A percentile compares a stretch with the other conserved stretches of the same genome.
Evolutionary conservation across 2,113 vertebrate genomes (phyloP).

Genomic region (Oxygymnocypris stewartii): DNA sequence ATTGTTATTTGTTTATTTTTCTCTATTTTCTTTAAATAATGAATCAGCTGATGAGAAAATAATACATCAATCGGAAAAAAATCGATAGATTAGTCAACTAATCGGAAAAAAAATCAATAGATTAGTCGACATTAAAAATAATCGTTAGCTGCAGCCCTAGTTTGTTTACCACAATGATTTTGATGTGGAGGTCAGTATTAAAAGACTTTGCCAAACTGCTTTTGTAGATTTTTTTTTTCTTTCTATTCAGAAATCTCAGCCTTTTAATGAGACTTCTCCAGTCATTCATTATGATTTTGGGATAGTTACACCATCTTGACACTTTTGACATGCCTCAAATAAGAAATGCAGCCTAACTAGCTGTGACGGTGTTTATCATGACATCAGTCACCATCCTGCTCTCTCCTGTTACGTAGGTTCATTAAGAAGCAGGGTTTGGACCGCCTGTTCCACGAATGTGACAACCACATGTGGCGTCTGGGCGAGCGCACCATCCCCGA

Average conservation of each 20-base stretch:
- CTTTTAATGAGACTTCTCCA: constrained; percentile 8
- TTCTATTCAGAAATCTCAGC: background rate
- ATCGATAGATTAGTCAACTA: no score
- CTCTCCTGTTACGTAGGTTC: constrained; percentile 76
- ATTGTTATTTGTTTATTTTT: no score
- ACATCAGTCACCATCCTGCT: background rate
- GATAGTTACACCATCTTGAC: background rate
- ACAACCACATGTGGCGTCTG: constrained; percentile 98
- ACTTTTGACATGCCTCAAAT: constrained; percentile 4
- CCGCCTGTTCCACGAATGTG: constrained; percentile 94
- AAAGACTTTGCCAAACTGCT: background rate
- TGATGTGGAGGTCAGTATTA: background rate
- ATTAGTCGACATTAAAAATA: no score
- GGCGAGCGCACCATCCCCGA: constrained; percentile 90
- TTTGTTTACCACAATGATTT: background rate
- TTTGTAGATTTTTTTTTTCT: background rate
- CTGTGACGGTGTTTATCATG: background rate
- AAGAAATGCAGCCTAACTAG: background rate
- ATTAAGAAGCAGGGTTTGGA: constrained; percentile 98
- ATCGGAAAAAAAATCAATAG: no score
- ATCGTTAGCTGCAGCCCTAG: no score
- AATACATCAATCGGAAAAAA: no score
- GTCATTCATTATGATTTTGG: constrained; percentile 4
- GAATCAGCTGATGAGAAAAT: no score
- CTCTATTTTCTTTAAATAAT: no score